Base-by-base conservation (phyloP, 2,797 vertebrate species). In the Pelodytes ibericus region DNA sequence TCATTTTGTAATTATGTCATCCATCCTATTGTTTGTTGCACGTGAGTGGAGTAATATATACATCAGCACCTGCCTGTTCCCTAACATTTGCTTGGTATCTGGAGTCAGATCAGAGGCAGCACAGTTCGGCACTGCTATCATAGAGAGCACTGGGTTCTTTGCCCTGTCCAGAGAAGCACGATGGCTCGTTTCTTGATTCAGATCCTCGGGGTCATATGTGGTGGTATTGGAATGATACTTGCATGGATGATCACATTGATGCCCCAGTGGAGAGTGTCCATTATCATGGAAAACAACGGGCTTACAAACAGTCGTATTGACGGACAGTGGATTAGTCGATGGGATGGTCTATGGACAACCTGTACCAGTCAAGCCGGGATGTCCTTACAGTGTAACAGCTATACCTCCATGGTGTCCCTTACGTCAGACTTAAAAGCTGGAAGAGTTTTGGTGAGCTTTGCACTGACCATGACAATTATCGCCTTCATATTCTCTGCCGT, bases 271-370 rank as follows among this genome's bases (percentile, higher is more conserved):
- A 88, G 91, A 20, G 94, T 98, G 60, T 98, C 98, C 0, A 95
- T 97, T 31, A 92, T 96, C 80, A 89, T 95, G 0, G 94, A 90
- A 0, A 91, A 91, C 80, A 98, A 96, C 82, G 76, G 62, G 26
- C 29, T 71, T 6, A 4, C 41, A 20, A 56, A 72, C 33, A 65
- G 29, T 18, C 76, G 76, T 7, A 39, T 78, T 4, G 95, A 99
- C 24, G 94, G 99, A 18, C 90, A 95, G 44, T 95, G 97, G 18
- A 96, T 99, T 88, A 95, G 85, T 1, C 81, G 93, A 30, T 98
- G 92, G 82, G 96, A 99, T 86, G 97, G 98, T 1, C 86, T 99
- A 74, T 99, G 96, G 97, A 96, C 97, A 95, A 95, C 93, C 66
- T 99, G 98, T 77, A 80, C 82, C 62, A 88, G 90, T 3, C 96